Percentiles rank a stretch among this genome's conserved stretches.
phyloP scores from a whole-genome alignment of 2,888 invertebrate genomes.

The Acrocyrtus sp. region DNA sequence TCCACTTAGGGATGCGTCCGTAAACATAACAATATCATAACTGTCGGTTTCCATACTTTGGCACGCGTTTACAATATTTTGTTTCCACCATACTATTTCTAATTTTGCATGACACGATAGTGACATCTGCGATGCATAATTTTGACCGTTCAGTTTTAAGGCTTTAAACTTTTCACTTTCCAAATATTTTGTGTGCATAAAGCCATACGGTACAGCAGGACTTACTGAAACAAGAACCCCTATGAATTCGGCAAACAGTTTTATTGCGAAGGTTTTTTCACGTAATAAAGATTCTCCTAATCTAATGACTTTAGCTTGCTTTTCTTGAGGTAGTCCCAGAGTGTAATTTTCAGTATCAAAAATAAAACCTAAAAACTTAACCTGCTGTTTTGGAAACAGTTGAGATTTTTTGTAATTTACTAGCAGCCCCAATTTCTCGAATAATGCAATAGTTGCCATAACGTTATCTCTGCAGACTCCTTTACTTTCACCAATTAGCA shows the following conservation, averaged over 20 bases:
- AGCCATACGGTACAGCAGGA: not conserved
- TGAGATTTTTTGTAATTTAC: not conserved
- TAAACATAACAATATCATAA: not conserved
- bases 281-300: not conserved
- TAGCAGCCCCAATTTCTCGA: not conserved
- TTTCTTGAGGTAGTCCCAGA: not conserved
- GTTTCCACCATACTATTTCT: slow-evolving; percentile 11
- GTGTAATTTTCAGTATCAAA: not conserved
- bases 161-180: not conserved
- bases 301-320: not conserved
- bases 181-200: not conserved
- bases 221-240: not conserved
- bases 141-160: not conserved
- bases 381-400: not conserved
- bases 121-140: not conserved
- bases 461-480: not conserved
- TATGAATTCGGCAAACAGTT: not conserved
- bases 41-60: not conserved
- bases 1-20: slow-evolving; percentile 28
- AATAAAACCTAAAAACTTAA: slow-evolving; percentile 4
- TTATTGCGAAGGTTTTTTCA: no score
- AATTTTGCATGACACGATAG: not conserved
- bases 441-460: not conserved
- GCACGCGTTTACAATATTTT: not conserved
- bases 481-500: not conserved